These are phyloP conservation scores for Ptilodon capucinus DNA, from an alignment of 2,888 invertebrate genomes.

Conservation along the genomic window DNA sequence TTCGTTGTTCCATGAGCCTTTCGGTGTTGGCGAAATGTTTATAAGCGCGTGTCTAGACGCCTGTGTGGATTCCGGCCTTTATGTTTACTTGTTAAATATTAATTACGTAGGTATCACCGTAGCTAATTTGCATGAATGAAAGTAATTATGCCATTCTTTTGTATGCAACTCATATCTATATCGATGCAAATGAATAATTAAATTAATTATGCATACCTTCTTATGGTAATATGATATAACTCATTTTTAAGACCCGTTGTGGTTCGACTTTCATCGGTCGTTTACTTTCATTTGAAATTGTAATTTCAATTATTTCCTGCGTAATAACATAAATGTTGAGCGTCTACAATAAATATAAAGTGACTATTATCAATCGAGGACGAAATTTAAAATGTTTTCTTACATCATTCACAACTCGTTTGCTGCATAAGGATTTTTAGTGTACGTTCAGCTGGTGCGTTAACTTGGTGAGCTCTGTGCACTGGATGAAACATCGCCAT, in stretches of 20 bases:
- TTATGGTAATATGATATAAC: not conserved
- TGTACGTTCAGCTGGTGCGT: too few relatives aligned
- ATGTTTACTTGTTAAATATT: too few relatives aligned
- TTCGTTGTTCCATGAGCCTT: too few relatives aligned
- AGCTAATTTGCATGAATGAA: not conserved
- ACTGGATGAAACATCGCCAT: too few relatives aligned
- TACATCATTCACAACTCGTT: not conserved
- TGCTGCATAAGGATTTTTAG: too few relatives aligned
- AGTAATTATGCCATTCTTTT: constrained; percentile 5
- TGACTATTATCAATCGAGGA: not conserved
- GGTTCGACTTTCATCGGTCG: not conserved
- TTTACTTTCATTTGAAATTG: not conserved
- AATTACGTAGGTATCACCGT: too few relatives aligned
- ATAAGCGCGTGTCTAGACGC: too few relatives aligned
- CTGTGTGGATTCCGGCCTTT: too few relatives aligned
- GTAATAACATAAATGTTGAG: not conserved
- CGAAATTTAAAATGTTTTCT: not conserved
- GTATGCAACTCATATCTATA: constrained; percentile 12
- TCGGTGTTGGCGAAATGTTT: too few relatives aligned
- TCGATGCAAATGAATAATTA: constrained; percentile 4
- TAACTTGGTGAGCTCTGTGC: too few relatives aligned
- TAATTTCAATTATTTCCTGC: not conserved
- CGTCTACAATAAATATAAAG: not conserved
- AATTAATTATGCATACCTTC: constrained; percentile 2
- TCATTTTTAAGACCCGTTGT: not conserved